Conservation (phyloP, 2,888 invertebrate species). For the Danaus chrysippus region DNA sequence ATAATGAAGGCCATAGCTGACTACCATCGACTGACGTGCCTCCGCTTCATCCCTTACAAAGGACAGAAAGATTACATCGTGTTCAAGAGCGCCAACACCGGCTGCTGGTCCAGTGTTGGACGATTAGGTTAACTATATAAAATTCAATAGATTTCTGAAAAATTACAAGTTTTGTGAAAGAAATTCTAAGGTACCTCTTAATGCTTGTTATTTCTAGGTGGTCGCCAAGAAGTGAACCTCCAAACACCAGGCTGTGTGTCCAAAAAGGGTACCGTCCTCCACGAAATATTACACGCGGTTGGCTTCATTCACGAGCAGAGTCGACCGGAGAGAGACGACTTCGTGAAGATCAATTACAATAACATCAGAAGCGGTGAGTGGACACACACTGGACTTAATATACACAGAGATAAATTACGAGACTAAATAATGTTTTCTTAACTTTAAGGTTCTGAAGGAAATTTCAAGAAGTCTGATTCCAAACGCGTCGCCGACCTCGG, state of each 20-base stretch:
- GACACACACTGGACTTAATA: not conserved
- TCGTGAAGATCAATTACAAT: slow-evolving; percentile 81
- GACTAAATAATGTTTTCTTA: not conserved
- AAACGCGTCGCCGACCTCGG: slow-evolving; percentile 81
- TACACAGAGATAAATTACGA: not conserved
- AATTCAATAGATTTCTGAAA: too few relatives aligned
- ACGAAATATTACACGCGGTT: slow-evolving; percentile 88
- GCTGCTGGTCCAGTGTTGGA: slow-evolving; percentile 91
- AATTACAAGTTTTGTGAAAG: not conserved
- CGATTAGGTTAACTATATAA: slow-evolving; percentile 70
- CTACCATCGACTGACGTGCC: slow-evolving; percentile 87
- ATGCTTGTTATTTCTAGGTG: slow-evolving; percentile 44
- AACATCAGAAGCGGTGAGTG: slow-evolving; percentile 82
- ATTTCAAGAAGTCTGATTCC: slow-evolving; percentile 83
- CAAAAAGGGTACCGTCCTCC: slow-evolving; percentile 86
- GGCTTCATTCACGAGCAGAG: slow-evolving; percentile 92
- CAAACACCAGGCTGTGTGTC: slow-evolving; percentile 86
- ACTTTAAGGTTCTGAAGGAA: slow-evolving; percentile 78
- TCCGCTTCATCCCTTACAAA: slow-evolving; percentile 83
- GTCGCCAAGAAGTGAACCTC: slow-evolving; percentile 84
- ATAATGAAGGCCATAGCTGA: slow-evolving; percentile 86
- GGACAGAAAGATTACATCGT: slow-evolving; percentile 84
- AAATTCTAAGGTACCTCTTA: not conserved
- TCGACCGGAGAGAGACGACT: slow-evolving; percentile 85
- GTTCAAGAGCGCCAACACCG: slow-evolving; percentile 83